Evolutionary conservation across 2,797 vertebrate species (phyloP), one percentile per base, ranked within the genome.

Genomic region (Sciurus carolinensis): DNA sequence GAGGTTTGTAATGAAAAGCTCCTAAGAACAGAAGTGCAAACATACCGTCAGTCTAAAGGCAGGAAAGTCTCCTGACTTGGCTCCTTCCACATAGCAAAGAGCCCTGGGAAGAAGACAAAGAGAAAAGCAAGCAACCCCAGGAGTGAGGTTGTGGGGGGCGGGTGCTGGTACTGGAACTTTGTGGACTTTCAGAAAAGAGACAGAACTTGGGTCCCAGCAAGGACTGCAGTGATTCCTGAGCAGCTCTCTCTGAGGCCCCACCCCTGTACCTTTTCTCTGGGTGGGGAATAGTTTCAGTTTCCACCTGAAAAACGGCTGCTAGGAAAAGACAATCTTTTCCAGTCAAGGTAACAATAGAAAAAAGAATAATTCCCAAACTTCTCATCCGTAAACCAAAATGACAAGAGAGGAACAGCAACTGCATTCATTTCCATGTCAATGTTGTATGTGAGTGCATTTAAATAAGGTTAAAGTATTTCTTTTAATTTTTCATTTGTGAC

Each of bases 321-420:
- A 14, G 22, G 11, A 33, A 62, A 52, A 62, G n/a, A 33, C 6
- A 7, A 10, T 24, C 30, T 66, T 75, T 54, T n/a, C 11, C 11
- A 67, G 30, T 75, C 0, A 75, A 75, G 44, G 5, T 52, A 18
- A 52, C 14, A 7, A 57, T 22, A 24, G 2, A 4, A 75, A 24
- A 17, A 57, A 54, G 36, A 24, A 24, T 28, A 67, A 88, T 47
- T 66, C 67, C 9, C 39, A 44, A 18, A 44, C 4, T 54, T 4
- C 57, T 26, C n/a, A 36, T 17, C 1, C 15, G 54, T 15, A 82
- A 75, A n/a, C 30, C 13, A 73, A 62, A 64, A 36, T 47, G 18
- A 44, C 2, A 69, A n/a, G 57, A 26, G 20, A 47, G 0, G 8
- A 64, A 42, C 14, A 12, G 9, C 1, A 0, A 30, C 9, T 52